These are phyloP conservation scores for Zele albiditarsus DNA, from an alignment of 2,888 invertebrate genomes.

Conservation along the genomic window DNA sequence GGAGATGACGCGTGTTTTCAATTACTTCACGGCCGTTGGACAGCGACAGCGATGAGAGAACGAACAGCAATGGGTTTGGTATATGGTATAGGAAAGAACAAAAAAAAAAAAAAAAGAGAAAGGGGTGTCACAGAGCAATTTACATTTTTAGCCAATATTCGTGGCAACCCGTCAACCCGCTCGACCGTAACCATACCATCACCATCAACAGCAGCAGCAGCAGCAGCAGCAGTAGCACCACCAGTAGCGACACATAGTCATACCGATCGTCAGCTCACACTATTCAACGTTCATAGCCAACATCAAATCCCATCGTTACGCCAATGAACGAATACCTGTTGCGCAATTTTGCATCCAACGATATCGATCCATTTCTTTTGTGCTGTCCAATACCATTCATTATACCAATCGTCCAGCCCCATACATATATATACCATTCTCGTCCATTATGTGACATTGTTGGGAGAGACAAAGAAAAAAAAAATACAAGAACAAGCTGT, in stretches of 20 bases:
- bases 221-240: slow-evolving; percentile 21
- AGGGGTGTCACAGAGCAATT: slow-evolving; percentile 58
- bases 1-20: slow-evolving; percentile 61
- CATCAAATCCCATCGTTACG: slow-evolving; percentile 57
- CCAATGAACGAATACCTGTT: slow-evolving; percentile 60
- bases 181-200: slow-evolving; percentile 48
- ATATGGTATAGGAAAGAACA: not conserved
- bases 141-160: slow-evolving; percentile 68
- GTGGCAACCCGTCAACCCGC: slow-evolving; percentile 49
- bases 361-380: slow-evolving; percentile 38
- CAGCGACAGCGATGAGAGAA: slow-evolving; percentile 40
- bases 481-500: not conserved
- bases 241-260: slow-evolving; percentile 35
- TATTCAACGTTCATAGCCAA: slow-evolving; percentile 33
- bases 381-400: slow-evolving; percentile 25
- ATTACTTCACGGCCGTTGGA: slow-evolving; percentile 58
- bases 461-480: not conserved
- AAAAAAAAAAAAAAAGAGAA: slow-evolving; percentile 37
- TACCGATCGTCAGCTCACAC: slow-evolving; percentile 35
- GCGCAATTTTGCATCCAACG: slow-evolving; percentile 48
- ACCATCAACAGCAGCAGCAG: not conserved
- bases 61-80: slow-evolving; percentile 42
- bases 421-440: not conserved
- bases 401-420: slow-evolving; percentile 21
- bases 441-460: not conserved